Percentiles rank a stretch among this genome's conserved stretches.
Evolutionary conservation across 2,888 invertebrate genomes (phyloP).

Genomic region (Noctua janthina): DNA sequence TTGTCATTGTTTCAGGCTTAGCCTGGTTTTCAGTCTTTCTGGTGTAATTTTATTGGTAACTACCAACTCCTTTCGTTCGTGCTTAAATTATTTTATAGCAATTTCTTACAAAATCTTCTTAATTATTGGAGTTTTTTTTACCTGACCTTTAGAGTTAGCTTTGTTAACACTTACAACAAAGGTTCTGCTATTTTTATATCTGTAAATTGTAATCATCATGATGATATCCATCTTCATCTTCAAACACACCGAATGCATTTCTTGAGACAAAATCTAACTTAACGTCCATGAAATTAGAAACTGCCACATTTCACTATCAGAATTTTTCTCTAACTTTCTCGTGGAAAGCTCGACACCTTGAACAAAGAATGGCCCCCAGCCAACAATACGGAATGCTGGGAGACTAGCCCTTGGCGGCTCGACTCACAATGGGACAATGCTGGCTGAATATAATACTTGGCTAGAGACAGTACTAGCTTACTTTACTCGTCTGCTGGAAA

Average conservation of each 20-base stretch:
- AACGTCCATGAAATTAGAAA: not conserved
- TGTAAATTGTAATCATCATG: not conserved
- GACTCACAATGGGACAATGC: constrained; percentile 45
- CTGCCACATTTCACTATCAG: not conserved
- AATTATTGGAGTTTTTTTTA: not conserved
- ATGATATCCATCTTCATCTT: not conserved
- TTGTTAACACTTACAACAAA: not conserved
- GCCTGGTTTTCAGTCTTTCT: not conserved
- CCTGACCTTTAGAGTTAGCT: not conserved
- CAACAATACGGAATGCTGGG: constrained; percentile 43
- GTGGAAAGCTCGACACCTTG: constrained; percentile 27
- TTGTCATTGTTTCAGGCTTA: not conserved
- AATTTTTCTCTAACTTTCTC: not conserved
- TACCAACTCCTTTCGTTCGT: not conserved
- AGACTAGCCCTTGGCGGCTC: constrained; percentile 41
- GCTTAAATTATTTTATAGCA: not conserved
- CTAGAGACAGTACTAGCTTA: constrained; percentile 8
- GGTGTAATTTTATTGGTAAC: not conserved
- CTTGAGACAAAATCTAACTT: not conserved
- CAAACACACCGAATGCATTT: not conserved
- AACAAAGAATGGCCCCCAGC: constrained; percentile 45
- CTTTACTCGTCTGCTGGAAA: constrained; percentile 14
- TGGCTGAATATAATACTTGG: constrained; percentile 31
- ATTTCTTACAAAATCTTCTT: not conserved
- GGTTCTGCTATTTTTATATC: not conserved